Base-by-base conservation (phyloP, 92 coral and sea anemone genomes). In the Paragorgia papillata region DNA sequence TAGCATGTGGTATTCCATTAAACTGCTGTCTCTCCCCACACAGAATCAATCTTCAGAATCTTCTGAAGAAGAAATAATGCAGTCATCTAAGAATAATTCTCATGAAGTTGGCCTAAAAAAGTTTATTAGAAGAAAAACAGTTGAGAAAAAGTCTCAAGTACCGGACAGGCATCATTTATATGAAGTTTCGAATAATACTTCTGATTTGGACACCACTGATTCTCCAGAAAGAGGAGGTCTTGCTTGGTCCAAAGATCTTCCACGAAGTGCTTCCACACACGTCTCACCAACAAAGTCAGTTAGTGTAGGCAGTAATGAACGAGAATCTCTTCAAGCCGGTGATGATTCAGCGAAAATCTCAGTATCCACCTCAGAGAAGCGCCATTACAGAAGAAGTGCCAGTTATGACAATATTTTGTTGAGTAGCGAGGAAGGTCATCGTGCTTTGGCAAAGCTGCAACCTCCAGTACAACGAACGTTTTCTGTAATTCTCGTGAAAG, bases 401-500 rank as follows among this genome's bases (percentile, higher is more conserved):
- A 79, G 78, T 13, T 65, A 63, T 37, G 63, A 67, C 26, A 79
- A 56, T 34, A 79, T 63, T 46, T 20, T 68, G 37, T 37, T 67
- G 32, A n/a, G 26, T 20, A 54, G 25, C 31, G 78, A 71, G 0
- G 78, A 53, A 34, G 28, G 57, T 10, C 78, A 71, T 13, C 18
- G 26, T 19, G 26, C 54, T 7, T 2, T 71, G 31, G 78, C 17
- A 8, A 19, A 55, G 39, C 13, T 21, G 6, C 78, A 71, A 18
- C 1, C 78, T 9, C 51, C 49, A 8, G 64, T 71, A 4, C 64
- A 71, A 22, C 37, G 78, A 7, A 71, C 78, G 7, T 71, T 71
- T 22, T 71, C 97, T 1, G 85, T 95, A 1, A 96, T 91, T 0
- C 69, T 95, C 21, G 96, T 88, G 18, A 95, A 95, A 59, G 99